Evolutionary conservation across 2,113 vertebrate species (phyloP).

Genomic region (Thryonomys swinderianus): DNA sequence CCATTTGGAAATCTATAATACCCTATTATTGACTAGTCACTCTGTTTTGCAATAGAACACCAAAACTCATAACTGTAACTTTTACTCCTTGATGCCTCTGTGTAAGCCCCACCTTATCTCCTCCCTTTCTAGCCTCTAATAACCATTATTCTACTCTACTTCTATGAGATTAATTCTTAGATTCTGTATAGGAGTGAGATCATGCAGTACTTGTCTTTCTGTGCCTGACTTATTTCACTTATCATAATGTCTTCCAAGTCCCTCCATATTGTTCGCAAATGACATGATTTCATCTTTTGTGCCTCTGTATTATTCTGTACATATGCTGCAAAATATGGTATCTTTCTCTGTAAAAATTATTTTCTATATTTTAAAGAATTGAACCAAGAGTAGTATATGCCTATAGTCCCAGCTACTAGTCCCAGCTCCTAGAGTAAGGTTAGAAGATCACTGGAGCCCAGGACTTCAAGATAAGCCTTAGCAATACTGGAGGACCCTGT

Average conservation of each 20-base stretch:
- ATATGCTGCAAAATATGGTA: not conserved
- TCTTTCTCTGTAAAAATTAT: not conserved
- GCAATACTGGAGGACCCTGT: not conserved
- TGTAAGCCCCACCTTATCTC: not conserved
- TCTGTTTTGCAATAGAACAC: not conserved
- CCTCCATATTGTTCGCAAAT: not conserved
- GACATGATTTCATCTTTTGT: not conserved
- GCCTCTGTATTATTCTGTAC: not conserved
- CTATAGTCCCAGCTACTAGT: not conserved
- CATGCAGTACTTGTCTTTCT: not conserved
- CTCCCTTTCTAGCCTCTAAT: not conserved
- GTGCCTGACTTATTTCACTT: not conserved
- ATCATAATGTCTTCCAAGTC: not conserved
- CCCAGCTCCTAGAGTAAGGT: not conserved
- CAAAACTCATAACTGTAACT: not conserved
- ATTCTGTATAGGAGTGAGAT: not conserved
- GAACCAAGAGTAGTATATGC: not conserved
- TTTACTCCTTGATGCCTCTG: not conserved
- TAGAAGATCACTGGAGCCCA: not conserved
- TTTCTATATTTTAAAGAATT: not conserved
- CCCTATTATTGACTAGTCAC: not conserved
- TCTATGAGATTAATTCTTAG: not conserved
- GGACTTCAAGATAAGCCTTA: not conserved
- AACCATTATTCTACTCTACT: not conserved
- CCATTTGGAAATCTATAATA: not conserved